phyloP scores from a whole-genome alignment of 2,888 invertebrate genomes.

The Callinectes sapidus region DNA sequence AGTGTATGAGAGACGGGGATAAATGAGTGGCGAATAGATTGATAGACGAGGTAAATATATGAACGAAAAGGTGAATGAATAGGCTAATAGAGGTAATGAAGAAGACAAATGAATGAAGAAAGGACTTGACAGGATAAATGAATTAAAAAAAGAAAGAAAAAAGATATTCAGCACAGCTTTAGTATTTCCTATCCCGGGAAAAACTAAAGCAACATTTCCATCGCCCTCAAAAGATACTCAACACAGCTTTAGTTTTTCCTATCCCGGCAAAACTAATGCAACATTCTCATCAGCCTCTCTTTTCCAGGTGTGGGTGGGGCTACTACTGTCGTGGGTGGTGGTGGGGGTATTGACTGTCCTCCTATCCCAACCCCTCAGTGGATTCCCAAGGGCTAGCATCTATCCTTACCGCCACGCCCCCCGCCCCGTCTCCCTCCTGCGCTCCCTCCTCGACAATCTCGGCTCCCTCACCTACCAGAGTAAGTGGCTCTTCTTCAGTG shows the following conservation, averaged over 20 bases:
- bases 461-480: conserved; percentile 49
- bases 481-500: not conserved
- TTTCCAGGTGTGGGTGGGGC: conserved; percentile 40
- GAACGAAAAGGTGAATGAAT: not conserved
- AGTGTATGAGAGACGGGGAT: no score
- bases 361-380: not conserved
- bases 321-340: conserved; percentile 21
- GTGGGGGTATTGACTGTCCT: conserved; percentile 11
- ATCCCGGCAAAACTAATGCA: no score
- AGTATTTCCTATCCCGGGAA: no score
- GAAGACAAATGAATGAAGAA: not conserved
- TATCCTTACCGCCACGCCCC: not conserved
- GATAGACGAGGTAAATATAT: not conserved
- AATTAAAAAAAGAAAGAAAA: no score
- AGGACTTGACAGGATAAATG: not conserved
- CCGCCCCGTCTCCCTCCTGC: not conserved
- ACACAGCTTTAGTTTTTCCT: no score
- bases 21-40: not conserved
- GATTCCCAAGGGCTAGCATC: not conserved
- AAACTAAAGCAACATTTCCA: not conserved
- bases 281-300: not conserved
- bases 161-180: no score
- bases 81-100: not conserved
- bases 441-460: conserved; percentile 6
- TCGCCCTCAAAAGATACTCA: not conserved